Percentiles rank a stretch among this genome's conserved stretches.
Conservation (phyloP, 2,113 vertebrate species). For the Lophochroa leadbeateri region DNA sequence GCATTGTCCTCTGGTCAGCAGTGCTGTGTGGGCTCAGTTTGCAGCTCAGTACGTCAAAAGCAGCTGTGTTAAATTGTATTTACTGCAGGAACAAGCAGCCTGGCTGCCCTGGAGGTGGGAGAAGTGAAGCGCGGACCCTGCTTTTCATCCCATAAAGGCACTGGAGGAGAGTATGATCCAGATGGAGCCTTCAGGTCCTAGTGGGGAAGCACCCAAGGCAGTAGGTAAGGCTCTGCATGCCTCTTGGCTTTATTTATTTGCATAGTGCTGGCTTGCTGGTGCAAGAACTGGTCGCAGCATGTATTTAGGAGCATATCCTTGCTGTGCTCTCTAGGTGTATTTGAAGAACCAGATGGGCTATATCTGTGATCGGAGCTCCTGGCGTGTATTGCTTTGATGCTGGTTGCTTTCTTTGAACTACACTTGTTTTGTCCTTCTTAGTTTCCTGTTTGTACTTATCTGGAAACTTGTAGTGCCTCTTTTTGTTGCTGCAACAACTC, state of each 20-base stretch:
- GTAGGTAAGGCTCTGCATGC: neutral
- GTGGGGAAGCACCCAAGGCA: neutral
- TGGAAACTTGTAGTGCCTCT: neutral
- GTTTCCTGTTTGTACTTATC: neutral
- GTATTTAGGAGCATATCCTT: neutral
- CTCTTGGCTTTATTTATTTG: neutral
- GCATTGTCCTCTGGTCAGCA: rapidly evolving
- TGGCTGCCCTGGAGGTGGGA: neutral
- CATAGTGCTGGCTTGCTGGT: neutral
- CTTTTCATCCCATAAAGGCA: rapidly evolving
- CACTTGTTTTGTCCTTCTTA: rapidly evolving
- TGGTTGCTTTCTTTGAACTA: neutral
- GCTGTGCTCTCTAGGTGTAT: neutral
- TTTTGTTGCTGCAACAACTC: neutral
- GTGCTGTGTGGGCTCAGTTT: neutral
- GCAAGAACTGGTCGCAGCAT: neutral
- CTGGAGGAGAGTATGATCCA: neutral
- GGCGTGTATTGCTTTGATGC: neutral
- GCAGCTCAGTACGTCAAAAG: neutral
- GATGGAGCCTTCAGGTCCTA: neutral
- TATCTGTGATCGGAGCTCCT: neutral
- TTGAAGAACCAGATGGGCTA: neutral
- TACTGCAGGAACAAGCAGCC: neutral
- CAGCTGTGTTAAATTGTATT: neutral
- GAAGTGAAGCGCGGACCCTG: rapidly evolving